Conservation (phyloP, 1,140 invertebrate genomes). For the Ectropis grisescens region DNA sequence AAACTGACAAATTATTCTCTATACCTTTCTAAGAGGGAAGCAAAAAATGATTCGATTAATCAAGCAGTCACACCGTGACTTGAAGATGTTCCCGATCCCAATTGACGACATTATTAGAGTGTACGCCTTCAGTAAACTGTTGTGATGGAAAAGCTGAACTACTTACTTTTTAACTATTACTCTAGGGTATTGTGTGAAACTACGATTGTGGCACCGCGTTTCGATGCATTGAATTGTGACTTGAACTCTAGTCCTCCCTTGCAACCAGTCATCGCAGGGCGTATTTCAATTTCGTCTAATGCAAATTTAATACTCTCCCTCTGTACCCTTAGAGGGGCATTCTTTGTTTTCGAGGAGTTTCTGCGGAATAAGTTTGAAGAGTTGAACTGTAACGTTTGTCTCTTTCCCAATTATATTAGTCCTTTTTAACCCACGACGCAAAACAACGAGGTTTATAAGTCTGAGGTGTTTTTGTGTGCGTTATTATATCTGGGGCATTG, state of each 20-base stretch:
- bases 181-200: too few species aligned
- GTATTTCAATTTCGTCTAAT: constrained; percentile 67
- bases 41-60: constrained; percentile 64
- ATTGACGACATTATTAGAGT: constrained; percentile 62
- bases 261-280: constrained; percentile 54
- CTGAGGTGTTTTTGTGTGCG: too few species aligned
- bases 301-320: constrained; percentile 63
- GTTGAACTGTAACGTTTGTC: neutral
- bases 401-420: too few species aligned
- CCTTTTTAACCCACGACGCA: too few species aligned
- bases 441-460: too few species aligned
- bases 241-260: constrained; percentile 50
- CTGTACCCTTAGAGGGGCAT: constrained; percentile 48
- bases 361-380: neutral
- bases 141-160: too few species aligned
- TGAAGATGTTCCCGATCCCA: constrained; percentile 36
- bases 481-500: too few species aligned
- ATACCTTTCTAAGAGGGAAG: constrained; percentile 11
- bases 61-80: constrained; percentile 59
- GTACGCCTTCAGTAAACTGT: too few species aligned
- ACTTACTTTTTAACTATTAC: too few species aligned
- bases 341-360: constrained; percentile 51
- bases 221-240: too few species aligned
- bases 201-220: too few species aligned
- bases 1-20: constrained; percentile 31